Conservation (phyloP, 2,797 vertebrate genomes). For the Microchirus variegatus region DNA sequence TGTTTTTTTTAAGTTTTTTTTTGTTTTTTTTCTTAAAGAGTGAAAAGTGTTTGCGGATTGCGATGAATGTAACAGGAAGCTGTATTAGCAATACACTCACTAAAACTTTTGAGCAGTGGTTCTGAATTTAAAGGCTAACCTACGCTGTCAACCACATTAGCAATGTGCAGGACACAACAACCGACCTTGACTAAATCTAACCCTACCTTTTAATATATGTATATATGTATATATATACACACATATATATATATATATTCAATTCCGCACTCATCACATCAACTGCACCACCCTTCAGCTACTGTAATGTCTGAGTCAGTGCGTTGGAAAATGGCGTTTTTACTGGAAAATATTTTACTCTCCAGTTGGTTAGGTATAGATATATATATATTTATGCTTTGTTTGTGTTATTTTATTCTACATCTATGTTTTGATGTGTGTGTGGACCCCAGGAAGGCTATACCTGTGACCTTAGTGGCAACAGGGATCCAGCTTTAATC, state of each 20-base stretch:
- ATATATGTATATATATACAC: too few relatives aligned
- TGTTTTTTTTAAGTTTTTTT: too few relatives aligned
- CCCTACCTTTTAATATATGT: not conserved
- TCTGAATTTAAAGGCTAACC: not conserved
- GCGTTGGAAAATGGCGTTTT: not conserved
- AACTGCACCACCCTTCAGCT: not conserved
- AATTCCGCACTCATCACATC: not conserved
- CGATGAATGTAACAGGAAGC: not conserved
- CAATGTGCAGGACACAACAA: not conserved
- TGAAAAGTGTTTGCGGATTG: not conserved
- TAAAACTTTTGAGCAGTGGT: not conserved
- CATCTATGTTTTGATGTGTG: too few relatives aligned
- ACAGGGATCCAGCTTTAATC: too few relatives aligned
- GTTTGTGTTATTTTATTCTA: too few relatives aligned
- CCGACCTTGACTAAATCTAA: not conserved
- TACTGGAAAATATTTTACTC: not conserved
- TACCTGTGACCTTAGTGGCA: too few relatives aligned
- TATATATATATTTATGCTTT: too few relatives aligned
- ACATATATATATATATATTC: too few relatives aligned
- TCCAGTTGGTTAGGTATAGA: too few relatives aligned
- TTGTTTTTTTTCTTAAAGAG: too few relatives aligned
- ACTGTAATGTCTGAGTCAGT: constrained; percentile 1
- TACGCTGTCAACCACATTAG: not conserved
- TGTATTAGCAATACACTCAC: not conserved
- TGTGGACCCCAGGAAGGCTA: too few relatives aligned